Conservation (phyloP, 2,888 invertebrate genomes). For the Tinea trinotella region DNA sequence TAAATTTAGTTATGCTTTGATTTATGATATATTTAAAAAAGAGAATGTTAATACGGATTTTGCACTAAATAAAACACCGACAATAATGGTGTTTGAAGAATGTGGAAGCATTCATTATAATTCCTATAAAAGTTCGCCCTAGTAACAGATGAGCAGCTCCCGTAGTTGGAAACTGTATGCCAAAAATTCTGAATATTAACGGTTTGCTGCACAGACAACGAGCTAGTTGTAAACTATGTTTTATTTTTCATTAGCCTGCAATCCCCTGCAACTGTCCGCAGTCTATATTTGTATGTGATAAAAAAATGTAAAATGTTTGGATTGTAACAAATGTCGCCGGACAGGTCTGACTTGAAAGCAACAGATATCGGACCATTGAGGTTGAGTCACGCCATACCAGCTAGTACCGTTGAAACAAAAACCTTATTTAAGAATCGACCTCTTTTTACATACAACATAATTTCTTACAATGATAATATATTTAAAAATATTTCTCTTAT, state of each 20-base stretch:
- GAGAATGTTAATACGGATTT: too few species aligned
- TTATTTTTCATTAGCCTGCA: slow-evolving; percentile 3
- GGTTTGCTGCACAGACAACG: neutral
- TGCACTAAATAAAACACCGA: too few species aligned
- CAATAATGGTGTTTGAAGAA: too few species aligned
- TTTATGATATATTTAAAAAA: too few species aligned
- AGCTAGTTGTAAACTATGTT: slow-evolving; percentile 11
- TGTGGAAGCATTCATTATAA: neutral
- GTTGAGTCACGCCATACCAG: slow-evolving; percentile 4
- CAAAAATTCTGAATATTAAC: slow-evolving; percentile 15
- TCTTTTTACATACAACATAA: too few species aligned
- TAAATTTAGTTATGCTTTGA: too few species aligned
- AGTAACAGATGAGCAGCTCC: slow-evolving; percentile 1
- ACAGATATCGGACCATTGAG: slow-evolving; percentile 8
- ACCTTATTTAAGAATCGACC: slow-evolving; percentile 2
- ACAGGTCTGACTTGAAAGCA: slow-evolving; percentile 17
- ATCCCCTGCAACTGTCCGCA: neutral
- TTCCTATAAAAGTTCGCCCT: neutral
- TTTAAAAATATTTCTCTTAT: too few species aligned
- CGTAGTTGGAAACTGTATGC: slow-evolving; percentile 3
- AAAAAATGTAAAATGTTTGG: slow-evolving; percentile 3
- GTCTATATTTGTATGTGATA: neutral
- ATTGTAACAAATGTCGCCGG: slow-evolving; percentile 11
- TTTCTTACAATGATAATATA: too few species aligned
- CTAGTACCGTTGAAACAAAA: slow-evolving; percentile 11